phyloP scores from a whole-genome alignment of 2,113 vertebrate species.

The Rafetus swinhoei region DNA sequence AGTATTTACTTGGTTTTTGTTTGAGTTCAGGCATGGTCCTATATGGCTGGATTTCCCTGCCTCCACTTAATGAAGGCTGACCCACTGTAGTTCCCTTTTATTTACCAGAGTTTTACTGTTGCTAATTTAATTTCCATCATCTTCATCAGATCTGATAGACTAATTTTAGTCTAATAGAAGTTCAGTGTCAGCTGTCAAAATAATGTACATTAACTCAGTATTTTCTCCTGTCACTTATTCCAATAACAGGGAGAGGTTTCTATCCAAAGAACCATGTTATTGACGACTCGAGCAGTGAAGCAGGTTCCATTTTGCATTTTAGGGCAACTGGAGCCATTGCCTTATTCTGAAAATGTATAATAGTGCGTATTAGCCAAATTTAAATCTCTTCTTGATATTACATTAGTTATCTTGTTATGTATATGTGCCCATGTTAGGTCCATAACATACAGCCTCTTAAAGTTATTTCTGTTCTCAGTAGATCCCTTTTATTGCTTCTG shows the following conservation, averaged over 20 bases:
- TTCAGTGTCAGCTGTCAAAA: not conserved
- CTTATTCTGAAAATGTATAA: not conserved
- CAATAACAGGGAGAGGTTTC: not conserved
- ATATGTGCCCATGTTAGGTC: not conserved
- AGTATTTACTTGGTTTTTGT: not conserved
- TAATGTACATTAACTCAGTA: not conserved
- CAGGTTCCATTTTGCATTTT: not conserved
- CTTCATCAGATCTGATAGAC: not conserved
- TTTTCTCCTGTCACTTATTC: not conserved
- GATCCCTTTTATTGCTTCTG: not conserved
- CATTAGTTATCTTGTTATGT: not conserved
- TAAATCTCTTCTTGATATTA: conserved; percentile 30
- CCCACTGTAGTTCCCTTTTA: not conserved
- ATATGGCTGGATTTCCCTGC: not conserved
- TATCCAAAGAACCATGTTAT: not conserved
- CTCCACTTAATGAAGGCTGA: not conserved
- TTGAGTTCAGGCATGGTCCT: not conserved
- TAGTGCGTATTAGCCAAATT: not conserved
- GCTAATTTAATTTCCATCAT: not conserved
- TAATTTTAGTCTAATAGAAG: not conserved
- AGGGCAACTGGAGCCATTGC: not conserved
- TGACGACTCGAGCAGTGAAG: not conserved
- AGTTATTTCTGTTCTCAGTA: not conserved
- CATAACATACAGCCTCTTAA: not conserved
- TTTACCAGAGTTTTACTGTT: rapidly evolving